Base-by-base conservation (phyloP, 2,797 vertebrate species). In the Sphenopsis melanotis region DNA sequence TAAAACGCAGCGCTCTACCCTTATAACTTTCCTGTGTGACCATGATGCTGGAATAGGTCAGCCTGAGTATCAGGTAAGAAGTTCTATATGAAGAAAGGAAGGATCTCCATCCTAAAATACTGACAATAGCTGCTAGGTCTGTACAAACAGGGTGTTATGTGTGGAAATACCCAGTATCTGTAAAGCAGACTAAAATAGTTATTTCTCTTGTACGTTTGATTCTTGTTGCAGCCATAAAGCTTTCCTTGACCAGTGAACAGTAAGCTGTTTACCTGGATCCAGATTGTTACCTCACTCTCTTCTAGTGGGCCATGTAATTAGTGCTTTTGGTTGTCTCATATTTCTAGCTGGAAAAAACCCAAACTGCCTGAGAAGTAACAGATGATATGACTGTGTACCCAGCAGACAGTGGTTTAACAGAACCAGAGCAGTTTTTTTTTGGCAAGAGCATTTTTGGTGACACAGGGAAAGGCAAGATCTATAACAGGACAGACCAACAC, bases 1-100 rank as follows among this genome's bases (percentile, higher is more conserved):
- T 9, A 98, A 98, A 91, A 99, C 98, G 0, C 98, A 65, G 2
- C 97, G 99, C 46, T 98, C 99, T 59, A 98, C 99, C 0, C 97
- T 98, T 44, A 99, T 99, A 97, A 99, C 99, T 74, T 99, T 99
- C 84, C 98, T 99, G 11, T 99, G 99, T 80, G 99, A 99, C 94
- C 98, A 29, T 18, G 97, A 98, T 9, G 98, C 98, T 2, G 98
- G 98, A 59, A 91, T 89, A 12, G 99, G 99, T 44, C 90, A 97
- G 47, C 99, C 99, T 1, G 98, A 99, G 42, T 99, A 99, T 93
- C 99, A 99, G 98, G 99, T 99, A 89, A 95, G 81, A 64, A 46
- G 6, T 42, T 66, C 11, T 76, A 0, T 60, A 5, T 32, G 41
- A 91, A 41, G 12, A 59, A 71, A 27, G 29, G 21, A 80, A 71